phyloP scores from a whole-genome alignment of 2,113 vertebrate genomes.

The Crotalus horridus region DNA sequence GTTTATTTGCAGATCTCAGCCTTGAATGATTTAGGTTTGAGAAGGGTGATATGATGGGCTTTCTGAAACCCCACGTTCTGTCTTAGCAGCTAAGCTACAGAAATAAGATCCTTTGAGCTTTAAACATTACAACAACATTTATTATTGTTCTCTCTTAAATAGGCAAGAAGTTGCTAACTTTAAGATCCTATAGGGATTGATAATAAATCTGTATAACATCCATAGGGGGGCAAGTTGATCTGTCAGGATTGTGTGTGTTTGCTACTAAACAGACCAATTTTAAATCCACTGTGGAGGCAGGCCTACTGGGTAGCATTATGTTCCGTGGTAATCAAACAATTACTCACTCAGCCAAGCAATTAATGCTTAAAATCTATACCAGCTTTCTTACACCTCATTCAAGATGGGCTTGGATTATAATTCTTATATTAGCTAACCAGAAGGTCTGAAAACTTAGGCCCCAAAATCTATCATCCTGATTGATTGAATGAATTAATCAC shows the following conservation, averaged over 20 bases:
- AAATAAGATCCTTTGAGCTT: background rate
- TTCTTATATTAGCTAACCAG: background rate
- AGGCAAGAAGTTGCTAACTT: constrained; percentile 7
- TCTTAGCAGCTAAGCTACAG: background rate
- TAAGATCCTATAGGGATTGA: background rate
- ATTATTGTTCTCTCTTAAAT: background rate
- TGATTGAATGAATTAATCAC: background rate
- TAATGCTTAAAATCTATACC: background rate
- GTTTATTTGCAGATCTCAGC: background rate
- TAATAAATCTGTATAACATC: background rate
- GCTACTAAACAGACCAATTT: background rate
- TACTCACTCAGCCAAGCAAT: background rate
- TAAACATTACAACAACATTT: background rate
- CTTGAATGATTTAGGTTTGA: background rate
- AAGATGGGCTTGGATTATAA: background rate
- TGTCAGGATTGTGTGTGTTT: background rate
- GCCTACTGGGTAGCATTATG: background rate
- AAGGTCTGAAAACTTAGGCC: background rate
- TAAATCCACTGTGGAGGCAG: background rate
- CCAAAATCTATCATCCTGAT: background rate
- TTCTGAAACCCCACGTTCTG: background rate
- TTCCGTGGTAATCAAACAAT: background rate
- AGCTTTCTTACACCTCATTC: background rate
- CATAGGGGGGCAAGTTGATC: background rate
- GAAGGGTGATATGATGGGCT: too few species aligned